phyloP scores from a whole-genome alignment of 1,140 invertebrate genomes.

The Zophobas morio region DNA sequence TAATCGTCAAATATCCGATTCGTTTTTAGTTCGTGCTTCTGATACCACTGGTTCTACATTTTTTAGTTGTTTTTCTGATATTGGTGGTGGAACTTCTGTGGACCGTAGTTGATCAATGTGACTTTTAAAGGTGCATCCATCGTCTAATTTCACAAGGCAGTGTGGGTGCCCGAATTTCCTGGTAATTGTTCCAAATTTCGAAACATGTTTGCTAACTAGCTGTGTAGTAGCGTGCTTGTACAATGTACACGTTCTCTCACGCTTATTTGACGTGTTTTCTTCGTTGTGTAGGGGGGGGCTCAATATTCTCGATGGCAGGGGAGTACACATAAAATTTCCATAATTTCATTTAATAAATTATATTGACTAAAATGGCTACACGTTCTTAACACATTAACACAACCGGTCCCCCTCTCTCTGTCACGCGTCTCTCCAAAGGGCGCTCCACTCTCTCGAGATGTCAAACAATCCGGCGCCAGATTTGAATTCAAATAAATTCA shows the following conservation, averaged over 20 bases:
- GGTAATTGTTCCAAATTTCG: background rate
- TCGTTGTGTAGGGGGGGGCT: background rate
- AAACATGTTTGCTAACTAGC: background rate
- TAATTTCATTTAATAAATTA: too few relatives aligned
- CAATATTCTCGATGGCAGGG: too few relatives aligned
- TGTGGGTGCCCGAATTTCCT: background rate
- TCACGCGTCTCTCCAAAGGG: too few relatives aligned
- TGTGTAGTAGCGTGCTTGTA: background rate
- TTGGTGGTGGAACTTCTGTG: background rate
- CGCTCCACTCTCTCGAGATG: too few relatives aligned
- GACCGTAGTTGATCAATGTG: background rate
- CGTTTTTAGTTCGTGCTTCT: background rate
- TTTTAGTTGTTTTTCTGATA: background rate
- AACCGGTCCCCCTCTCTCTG: too few relatives aligned
- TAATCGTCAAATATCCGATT: background rate
- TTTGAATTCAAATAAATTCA: too few relatives aligned
- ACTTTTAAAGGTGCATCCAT: background rate
- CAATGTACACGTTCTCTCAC: background rate
- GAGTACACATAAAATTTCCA: too few relatives aligned
- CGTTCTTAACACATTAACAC: too few relatives aligned
- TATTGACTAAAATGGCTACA: too few relatives aligned
- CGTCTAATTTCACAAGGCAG: background rate
- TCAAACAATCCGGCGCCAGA: too few relatives aligned
- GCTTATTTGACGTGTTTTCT: background rate
- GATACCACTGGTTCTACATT: background rate